Evolutionary conservation across 2,888 invertebrate genomes (phyloP).

Genomic region (Hybos culiciformis): DNA sequence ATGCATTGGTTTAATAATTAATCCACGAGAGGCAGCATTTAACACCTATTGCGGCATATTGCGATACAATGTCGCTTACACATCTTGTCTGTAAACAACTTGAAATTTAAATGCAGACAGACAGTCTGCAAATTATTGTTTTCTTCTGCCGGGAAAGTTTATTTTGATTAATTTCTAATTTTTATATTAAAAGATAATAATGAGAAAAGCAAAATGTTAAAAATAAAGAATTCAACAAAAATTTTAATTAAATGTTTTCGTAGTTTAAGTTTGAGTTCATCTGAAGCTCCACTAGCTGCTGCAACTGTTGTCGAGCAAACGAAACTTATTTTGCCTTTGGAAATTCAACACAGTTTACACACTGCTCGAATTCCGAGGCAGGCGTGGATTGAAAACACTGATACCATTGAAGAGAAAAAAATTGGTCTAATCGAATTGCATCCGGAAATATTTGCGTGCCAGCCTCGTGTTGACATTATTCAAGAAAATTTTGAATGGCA

Average conservation of each 20-base stretch:
- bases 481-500: conserved; percentile 83
- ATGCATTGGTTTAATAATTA: too few relatives aligned
- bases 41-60: too few relatives aligned
- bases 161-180: too few relatives aligned
- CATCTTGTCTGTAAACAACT: too few relatives aligned
- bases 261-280: too few relatives aligned
- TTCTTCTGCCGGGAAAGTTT: too few relatives aligned
- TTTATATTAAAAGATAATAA: too few relatives aligned
- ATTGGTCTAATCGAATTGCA: conserved; percentile 80
- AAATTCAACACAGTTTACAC: conserved; percentile 17
- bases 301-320: too few relatives aligned
- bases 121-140: too few relatives aligned
- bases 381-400: conserved; percentile 77
- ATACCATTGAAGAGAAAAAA: conserved; percentile 59
- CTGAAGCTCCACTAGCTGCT: not conserved
- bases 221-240: not conserved
- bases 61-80: too few relatives aligned
- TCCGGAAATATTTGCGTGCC: conserved; percentile 69
- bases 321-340: conserved; percentile 21
- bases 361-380: conserved; percentile 40
- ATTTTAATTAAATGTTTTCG: not conserved
- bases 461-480: conserved; percentile 77
- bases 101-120: too few relatives aligned
- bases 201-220: not conserved
- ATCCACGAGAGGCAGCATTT: too few relatives aligned